Percentiles rank a stretch among this genome's conserved stretches.
phyloP scores from a whole-genome alignment of 2,113 vertebrate species.

The Arenaria interpres region DNA sequence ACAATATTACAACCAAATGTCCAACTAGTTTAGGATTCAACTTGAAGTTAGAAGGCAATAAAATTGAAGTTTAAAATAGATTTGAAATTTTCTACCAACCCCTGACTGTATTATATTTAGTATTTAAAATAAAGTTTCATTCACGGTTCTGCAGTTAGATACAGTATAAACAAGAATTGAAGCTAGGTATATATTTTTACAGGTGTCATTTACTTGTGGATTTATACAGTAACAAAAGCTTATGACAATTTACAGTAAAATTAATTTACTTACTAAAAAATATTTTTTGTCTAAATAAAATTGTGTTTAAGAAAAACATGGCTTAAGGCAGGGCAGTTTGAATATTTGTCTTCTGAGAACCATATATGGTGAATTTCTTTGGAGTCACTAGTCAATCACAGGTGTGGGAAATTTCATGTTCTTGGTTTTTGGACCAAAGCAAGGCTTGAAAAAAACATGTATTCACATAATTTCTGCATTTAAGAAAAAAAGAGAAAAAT shows the following conservation, averaged over 20 bases:
- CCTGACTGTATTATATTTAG: not conserved
- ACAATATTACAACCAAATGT: not conserved
- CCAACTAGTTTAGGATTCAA: not conserved
- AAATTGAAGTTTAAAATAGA: not conserved
- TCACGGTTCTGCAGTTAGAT: not conserved
- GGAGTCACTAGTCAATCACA: not conserved
- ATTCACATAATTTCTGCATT: not conserved
- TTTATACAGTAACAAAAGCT: not conserved
- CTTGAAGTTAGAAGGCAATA: not conserved
- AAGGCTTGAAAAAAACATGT: rapidly evolving
- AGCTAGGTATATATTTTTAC: not conserved
- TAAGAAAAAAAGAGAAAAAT: not conserved
- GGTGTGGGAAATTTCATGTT: not conserved
- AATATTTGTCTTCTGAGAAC: not conserved
- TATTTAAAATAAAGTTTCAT: not conserved
- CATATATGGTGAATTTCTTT: not conserved
- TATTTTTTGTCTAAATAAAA: not conserved
- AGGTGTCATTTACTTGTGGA: not conserved
- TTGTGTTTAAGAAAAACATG: not conserved
- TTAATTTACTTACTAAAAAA: not conserved
- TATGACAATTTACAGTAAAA: not conserved
- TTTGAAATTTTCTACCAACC: not conserved
- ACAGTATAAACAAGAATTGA: not conserved
- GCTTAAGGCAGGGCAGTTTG: not conserved
- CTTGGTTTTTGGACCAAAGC: not conserved